A percentile compares a stretch with the other conserved stretches of the same genome.
phyloP scores from a whole-genome alignment of 2,888 invertebrate species.

The Thereva unica region DNA sequence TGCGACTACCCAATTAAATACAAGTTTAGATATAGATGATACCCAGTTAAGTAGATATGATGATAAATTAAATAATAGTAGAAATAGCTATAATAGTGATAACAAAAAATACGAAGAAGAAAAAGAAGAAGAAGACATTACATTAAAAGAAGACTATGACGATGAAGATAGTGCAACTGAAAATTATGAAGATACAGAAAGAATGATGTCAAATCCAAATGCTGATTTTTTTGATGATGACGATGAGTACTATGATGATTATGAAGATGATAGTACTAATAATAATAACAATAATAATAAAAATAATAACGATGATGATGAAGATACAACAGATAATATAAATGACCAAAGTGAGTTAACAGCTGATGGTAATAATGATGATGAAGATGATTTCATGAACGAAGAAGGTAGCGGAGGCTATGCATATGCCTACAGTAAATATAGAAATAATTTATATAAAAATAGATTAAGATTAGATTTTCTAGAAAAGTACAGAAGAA shows the following conservation, averaged over 20 bases:
- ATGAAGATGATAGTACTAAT: conserved; percentile 44
- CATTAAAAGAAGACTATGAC: conserved; percentile 14
- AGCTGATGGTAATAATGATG: conserved; percentile 46
- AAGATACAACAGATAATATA: conserved; percentile 50
- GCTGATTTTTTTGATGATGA: conserved; percentile 48
- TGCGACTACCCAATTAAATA: conserved; percentile 62
- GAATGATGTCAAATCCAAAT: conserved; percentile 49
- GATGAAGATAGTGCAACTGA: conserved; percentile 21
- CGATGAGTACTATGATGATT: conserved; percentile 44
- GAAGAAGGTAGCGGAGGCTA: conserved; percentile 53
- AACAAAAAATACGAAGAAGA: conserved; percentile 38
- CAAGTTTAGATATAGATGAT: conserved; percentile 57
- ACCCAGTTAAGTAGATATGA: conserved; percentile 50
- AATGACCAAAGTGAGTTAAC: conserved; percentile 51
- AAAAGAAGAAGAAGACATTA: background rate
- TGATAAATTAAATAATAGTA: conserved; percentile 47
- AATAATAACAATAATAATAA: conserved; percentile 43
- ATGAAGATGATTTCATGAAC: conserved; percentile 51
- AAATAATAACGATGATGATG: conserved; percentile 39
- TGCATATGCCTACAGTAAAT: conserved; percentile 38
- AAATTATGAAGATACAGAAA: conserved; percentile 31
- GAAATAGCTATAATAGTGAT: conserved; percentile 46
- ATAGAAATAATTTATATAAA: conserved; percentile 45
- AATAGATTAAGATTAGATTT: conserved; percentile 50
- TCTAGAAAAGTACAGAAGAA: conserved; percentile 47